These are phyloP conservation scores for Acrossocheilus fasciatus DNA, from an alignment of 2,797 vertebrate genomes.

Conservation along the genomic window DNA sequence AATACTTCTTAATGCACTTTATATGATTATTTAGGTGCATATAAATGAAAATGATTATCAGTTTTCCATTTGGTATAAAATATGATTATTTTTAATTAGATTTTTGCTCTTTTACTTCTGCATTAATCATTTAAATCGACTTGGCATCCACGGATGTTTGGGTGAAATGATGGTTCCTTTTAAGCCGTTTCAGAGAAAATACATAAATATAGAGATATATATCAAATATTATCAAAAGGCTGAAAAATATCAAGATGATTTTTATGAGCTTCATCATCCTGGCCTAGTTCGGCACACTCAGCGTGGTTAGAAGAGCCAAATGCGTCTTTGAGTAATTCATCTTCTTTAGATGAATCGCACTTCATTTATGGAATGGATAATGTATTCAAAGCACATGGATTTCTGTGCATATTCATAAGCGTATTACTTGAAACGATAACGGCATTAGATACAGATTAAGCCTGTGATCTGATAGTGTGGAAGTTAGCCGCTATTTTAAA, in stretches of 20 bases:
- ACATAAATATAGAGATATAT: conserved; percentile 17
- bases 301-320: conserved; percentile 45
- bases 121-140: conserved; percentile 15
- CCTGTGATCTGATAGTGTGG: conserved; percentile 48
- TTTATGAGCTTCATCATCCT: conserved; percentile 26
- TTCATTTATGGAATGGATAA: conserved; percentile 50
- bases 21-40: neutral
- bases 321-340: conserved; percentile 42
- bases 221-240: conserved; percentile 10
- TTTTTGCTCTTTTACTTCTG: neutral
- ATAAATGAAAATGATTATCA: neutral
- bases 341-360: conserved; percentile 41
- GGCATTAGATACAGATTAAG: conserved; percentile 60
- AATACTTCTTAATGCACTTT: neutral
- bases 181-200: conserved; percentile 17
- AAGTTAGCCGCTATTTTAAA: conserved; percentile 51
- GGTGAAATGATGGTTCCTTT: conserved; percentile 8
- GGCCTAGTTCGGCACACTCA: conserved; percentile 26
- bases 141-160: neutral
- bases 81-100: conserved; percentile 7
- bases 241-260: conserved; percentile 6
- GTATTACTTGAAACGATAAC: conserved; percentile 54
- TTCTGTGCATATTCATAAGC: conserved; percentile 60
- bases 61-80: neutral
- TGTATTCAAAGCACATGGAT: conserved; percentile 48